Conservation (phyloP, 2,113 vertebrate genomes). For the Microtus ochrogaster region DNA sequence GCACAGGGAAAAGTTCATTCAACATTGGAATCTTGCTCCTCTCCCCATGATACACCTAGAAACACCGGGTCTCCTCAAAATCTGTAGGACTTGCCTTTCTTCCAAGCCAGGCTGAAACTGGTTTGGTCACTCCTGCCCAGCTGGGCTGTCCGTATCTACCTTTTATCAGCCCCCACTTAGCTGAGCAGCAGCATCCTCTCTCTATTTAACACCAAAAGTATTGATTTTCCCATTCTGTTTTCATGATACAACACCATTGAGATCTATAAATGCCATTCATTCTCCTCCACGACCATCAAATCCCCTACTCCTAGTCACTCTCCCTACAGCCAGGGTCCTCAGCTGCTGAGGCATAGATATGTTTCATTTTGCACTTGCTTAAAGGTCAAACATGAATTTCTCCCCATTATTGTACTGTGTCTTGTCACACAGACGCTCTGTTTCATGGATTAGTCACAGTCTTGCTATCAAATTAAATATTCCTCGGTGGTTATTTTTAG, state of each 20-base stretch:
- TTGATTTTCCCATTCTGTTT: slow-evolving; percentile 52
- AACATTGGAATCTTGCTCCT: neutral
- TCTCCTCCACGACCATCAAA: neutral
- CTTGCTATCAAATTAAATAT: slow-evolving; percentile 54
- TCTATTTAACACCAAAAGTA: slow-evolving; percentile 47
- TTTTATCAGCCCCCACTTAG: slow-evolving; percentile 36
- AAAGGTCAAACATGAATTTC: slow-evolving; percentile 73
- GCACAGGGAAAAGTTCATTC: neutral
- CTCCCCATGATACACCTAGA: neutral
- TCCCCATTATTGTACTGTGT: slow-evolving; percentile 57
- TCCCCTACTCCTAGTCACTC: neutral
- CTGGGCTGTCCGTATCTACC: neutral
- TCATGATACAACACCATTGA: neutral
- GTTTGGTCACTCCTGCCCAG: slow-evolving; percentile 14
- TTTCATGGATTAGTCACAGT: slow-evolving; percentile 66
- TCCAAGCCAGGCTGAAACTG: slow-evolving; percentile 33
- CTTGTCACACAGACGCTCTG: slow-evolving; percentile 67
- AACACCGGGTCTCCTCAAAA: slow-evolving; percentile 50
- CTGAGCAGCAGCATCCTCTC: slow-evolving; percentile 33
- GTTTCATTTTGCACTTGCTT: slow-evolving; percentile 49
- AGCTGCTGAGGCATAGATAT: neutral
- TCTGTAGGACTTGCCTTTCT: slow-evolving; percentile 56
- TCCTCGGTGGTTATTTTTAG: slow-evolving; percentile 78
- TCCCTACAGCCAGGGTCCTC: neutral
- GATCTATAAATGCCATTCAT: neutral